phyloP scores from a whole-genome alignment of 2,888 invertebrate species.

The Lobophora halterata region DNA sequence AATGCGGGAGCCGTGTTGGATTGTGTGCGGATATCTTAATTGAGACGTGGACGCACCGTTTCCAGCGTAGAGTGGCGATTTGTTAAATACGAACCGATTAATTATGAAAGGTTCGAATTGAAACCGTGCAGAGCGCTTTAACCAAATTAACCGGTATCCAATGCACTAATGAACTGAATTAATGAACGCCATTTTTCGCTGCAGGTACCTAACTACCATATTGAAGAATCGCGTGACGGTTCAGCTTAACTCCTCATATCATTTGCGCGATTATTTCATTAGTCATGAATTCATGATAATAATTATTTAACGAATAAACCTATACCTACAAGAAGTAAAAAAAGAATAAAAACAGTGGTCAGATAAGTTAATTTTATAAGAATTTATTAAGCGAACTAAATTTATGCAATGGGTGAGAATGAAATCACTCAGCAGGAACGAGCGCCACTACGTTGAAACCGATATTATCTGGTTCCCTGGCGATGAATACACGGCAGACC shows the following conservation, averaged over 20 bases:
- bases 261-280: constrained; percentile 48
- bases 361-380: constrained; percentile 18
- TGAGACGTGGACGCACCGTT: constrained; percentile 66
- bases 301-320: constrained; percentile 32
- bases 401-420: constrained; percentile 5
- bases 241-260: constrained; percentile 39
- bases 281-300: too few species aligned
- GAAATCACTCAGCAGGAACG: constrained; percentile 67
- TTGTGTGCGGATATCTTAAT: constrained; percentile 72
- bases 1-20: constrained; percentile 70
- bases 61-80: constrained; percentile 58
- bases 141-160: constrained; percentile 48
- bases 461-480: constrained; percentile 90
- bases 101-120: constrained; percentile 64
- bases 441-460: constrained; percentile 94
- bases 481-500: constrained; percentile 91
- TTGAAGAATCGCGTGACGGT: constrained; percentile 57
- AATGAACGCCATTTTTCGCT: constrained; percentile 61
- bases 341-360: constrained; percentile 11
- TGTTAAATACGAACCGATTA: constrained; percentile 65
- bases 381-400: constrained; percentile 11
- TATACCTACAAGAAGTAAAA: constrained; percentile 32
- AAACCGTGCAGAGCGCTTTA: constrained; percentile 41
- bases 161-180: constrained; percentile 63
- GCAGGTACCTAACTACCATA: too few species aligned